Conservation (phyloP, 35 echinoderm and acorn worm species). For the Diadema setosum region DNA sequence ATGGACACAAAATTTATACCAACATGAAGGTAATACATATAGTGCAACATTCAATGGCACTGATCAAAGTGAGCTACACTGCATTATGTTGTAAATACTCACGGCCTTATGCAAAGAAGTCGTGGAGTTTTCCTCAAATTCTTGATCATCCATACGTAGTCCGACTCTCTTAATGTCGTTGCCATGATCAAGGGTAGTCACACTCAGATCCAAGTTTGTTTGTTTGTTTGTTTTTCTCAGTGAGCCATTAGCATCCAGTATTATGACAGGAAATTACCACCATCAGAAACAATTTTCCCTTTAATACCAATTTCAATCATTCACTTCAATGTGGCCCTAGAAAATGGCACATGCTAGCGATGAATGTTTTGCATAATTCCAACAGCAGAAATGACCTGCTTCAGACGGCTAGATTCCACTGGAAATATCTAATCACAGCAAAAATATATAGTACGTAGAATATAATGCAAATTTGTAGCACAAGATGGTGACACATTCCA, state of each 20-base stretch:
- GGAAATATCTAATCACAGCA: too few species aligned
- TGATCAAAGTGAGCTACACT: background rate
- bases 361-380: background rate
- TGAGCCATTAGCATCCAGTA: background rate
- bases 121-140: background rate
- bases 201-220: background rate
- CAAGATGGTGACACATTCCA: too few species aligned
- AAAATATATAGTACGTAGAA: too few species aligned
- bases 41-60: background rate
- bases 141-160: background rate
- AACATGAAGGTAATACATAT: background rate
- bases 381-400: background rate
- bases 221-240: background rate
- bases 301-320: background rate
- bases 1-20: background rate
- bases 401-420: background rate
- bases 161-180: background rate
- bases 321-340: background rate
- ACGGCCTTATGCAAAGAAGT: background rate
- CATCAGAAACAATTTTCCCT: background rate
- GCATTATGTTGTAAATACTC: background rate
- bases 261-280: too few species aligned
- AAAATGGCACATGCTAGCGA: background rate
- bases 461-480: too few species aligned
- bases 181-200: too few species aligned